These are phyloP conservation scores for Choristoneura rosaceana DNA, from an alignment of 2,888 invertebrate genomes.

Conservation along the genomic window DNA sequence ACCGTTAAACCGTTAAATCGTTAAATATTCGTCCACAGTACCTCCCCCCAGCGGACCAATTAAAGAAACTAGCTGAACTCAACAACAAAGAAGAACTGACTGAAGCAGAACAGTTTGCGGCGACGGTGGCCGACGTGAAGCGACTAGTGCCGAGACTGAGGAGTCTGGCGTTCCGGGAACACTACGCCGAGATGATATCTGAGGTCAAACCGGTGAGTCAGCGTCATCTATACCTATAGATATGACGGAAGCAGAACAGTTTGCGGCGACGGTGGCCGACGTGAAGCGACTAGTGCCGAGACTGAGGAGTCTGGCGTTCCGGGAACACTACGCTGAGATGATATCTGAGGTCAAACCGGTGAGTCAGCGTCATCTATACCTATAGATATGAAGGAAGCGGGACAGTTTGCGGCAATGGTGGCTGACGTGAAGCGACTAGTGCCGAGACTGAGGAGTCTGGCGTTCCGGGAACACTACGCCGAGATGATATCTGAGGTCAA, in stretches of 20 bases:
- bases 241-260: no score
- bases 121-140: slow-evolving; percentile 95
- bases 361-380: slow-evolving; percentile 56
- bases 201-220: slow-evolving; percentile 94
- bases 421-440: slow-evolving; percentile 94
- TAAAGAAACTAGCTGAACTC: slow-evolving; percentile 92
- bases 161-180: slow-evolving; percentile 95
- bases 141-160: slow-evolving; percentile 93
- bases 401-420: slow-evolving; percentile 96
- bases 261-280: slow-evolving; percentile 92
- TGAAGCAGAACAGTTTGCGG: slow-evolving; percentile 98
- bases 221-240: not conserved
- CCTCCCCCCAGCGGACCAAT: slow-evolving; percentile 95
- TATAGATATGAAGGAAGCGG: slow-evolving; percentile 87
- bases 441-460: slow-evolving; percentile 94
- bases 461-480: slow-evolving; percentile 94
- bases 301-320: slow-evolving; percentile 95
- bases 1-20: no score
- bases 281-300: slow-evolving; percentile 95
- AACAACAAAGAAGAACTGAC: slow-evolving; percentile 91
- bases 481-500: slow-evolving; percentile 95
- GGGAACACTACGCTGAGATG: slow-evolving; percentile 94
- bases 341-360: slow-evolving; percentile 95
- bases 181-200: slow-evolving; percentile 93
- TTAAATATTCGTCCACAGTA: slow-evolving; percentile 83